Percentiles rank a stretch among this genome's conserved stretches.
Evolutionary conservation across 2,888 invertebrate species (phyloP).

Genomic region (Xestia xanthographa): DNA sequence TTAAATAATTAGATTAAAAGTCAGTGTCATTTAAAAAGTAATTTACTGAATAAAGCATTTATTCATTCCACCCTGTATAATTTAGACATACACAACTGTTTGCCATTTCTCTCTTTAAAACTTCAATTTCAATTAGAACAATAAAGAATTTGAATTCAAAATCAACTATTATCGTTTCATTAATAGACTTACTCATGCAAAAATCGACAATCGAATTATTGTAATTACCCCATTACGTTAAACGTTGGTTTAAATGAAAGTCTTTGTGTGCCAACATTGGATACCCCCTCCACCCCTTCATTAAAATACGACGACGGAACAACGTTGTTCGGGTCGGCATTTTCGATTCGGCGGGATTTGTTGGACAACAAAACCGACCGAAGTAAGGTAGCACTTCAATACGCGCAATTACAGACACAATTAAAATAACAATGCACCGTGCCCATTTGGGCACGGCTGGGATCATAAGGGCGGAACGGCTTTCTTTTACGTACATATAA

Average conservation of each 20-base stretch:
- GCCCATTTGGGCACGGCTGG: too few species aligned
- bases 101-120: not conserved
- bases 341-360: not conserved
- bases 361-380: not conserved
- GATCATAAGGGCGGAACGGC: not conserved
- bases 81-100: not conserved
- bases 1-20: too few species aligned
- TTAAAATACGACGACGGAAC: constrained; percentile 66
- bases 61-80: not conserved
- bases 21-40: too few species aligned
- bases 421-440: too few species aligned
- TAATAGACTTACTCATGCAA: constrained; percentile 7
- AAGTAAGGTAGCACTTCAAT: not conserved
- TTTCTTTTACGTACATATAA: not conserved
- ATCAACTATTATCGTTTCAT: constrained; percentile 32
- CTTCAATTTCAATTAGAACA: constrained; percentile 14
- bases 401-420: too few species aligned
- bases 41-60: too few species aligned
- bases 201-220: constrained; percentile 32
- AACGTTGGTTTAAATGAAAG: constrained; percentile 34
- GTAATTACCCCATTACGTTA: constrained; percentile 25
- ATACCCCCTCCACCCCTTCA: constrained; percentile 46
- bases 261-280: constrained; percentile 37
- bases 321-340: constrained; percentile 23
- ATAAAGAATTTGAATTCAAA: constrained; percentile 12